A percentile compares a stretch with the other conserved stretches of the same genome.
Conservation (phyloP, 2,113 vertebrate species). For the Sturnus vulgaris region DNA sequence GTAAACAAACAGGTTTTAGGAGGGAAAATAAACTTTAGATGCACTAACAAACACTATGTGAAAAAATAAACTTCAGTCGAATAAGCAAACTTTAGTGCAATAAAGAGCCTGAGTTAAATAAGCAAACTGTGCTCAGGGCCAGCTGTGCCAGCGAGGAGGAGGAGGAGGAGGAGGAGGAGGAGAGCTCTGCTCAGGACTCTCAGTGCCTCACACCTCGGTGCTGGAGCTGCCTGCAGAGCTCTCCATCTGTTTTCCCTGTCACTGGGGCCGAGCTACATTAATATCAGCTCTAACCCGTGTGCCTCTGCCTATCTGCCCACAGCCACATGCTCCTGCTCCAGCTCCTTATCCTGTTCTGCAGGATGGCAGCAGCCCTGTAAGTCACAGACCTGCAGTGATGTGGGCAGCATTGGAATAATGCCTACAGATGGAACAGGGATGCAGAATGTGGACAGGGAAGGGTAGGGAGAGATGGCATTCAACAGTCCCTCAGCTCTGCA, state of each 20-base stretch:
- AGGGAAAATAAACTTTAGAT: not conserved
- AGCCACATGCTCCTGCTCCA: not conserved
- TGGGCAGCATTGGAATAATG: not conserved
- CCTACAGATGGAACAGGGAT: accelerated
- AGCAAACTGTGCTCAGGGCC: not conserved
- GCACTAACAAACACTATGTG: not conserved
- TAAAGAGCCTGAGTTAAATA: not conserved
- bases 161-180: not conserved
- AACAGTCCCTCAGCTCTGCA: not conserved
- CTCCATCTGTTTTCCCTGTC: not conserved
- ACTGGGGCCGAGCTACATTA: too few species aligned
- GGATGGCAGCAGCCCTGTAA: not conserved
- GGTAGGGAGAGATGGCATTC: accelerated
- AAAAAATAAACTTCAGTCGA: not conserved
- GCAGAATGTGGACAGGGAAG: not conserved
- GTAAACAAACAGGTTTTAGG: not conserved
- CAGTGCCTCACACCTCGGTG: not conserved
- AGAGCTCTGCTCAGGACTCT: not conserved
- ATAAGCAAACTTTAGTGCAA: not conserved
- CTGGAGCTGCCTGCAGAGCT: not conserved
- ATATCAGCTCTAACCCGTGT: not conserved
- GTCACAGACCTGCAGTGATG: not conserved
- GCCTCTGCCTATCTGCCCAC: not conserved
- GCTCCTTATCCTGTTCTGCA: not conserved
- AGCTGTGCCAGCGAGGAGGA: not conserved